Evolutionary conservation across 2,888 invertebrate genomes (phyloP), one percentile per base, ranked within the genome.

Genomic region (Osedax fenrisi): DNA sequence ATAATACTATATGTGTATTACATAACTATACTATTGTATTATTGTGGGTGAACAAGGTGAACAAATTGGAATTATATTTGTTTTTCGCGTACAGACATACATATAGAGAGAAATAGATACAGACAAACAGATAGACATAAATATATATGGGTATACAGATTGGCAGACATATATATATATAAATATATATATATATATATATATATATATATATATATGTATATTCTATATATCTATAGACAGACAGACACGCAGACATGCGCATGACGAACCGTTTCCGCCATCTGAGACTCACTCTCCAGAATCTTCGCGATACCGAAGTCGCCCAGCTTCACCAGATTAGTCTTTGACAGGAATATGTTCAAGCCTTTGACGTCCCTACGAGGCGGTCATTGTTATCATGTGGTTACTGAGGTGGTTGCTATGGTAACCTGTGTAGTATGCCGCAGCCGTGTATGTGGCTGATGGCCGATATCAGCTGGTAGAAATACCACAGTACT

Each of bases 291-390:
- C 61, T 81, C 80, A 23, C 80, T 78, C 73, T 82, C 82, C 71
- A 84, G 77, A 26, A 84, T 78, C 77, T 81, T 83, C 27, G 84
- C 83, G 25, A 84, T 84, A 23, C 84, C 84, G 80, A 84, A 84
- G 75, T 84, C 84, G 22, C 84, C 84, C n/a, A 84, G 79, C 78
- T 84, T 84, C 24, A 84, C 76, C 17, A 84, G 78, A 73, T 82
- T 83, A 27, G 81, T 78, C 76, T 82, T 83, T 13, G 83, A 84
- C 66, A 84, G 80, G 75, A 84, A 84, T 17, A 84, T 81, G 76
- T 84, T 84, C 76, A 84, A 74, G 10, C 83, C 81, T 77, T 84
- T 84, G 5, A 84, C 81, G 78, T 84, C 84, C 75, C 84, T 83
- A 79, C 24, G 78, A 79, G 5, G 23, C 27, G 21, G 10, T n/a